Base-by-base conservation (phyloP, 2,888 invertebrate genomes). In the Periphyllus acericola region DNA sequence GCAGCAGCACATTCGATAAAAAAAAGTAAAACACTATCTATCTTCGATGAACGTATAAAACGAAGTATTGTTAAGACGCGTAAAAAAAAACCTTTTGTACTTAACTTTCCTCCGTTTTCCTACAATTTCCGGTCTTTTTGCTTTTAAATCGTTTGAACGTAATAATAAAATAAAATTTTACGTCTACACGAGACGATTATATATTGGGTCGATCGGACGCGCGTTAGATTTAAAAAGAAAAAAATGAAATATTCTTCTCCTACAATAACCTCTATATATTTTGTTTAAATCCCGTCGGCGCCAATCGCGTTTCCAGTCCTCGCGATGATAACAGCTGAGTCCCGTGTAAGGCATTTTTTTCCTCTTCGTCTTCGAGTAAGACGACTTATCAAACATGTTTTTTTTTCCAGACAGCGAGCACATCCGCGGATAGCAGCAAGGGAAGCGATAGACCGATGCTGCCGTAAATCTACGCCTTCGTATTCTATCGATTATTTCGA, bases 391-490 rank as follows among this genome's bases (percentile, higher is more conserved):
- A 46, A 78, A 66, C 40, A 68, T 68, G 66, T 85, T 40, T 83
- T 72, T 76, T 83, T 68, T 68, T 68, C 34, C 76, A 68, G 76
- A 84, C 76, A 40, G 74, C 52, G 14, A 21, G 21, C 66, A n/a
- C 34, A 34, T 46, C 79, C 29, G 9, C 68, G 68, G 29, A 25
- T 68, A 68, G 34, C 83, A 55, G 55, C 83, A 36, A 84, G 46
- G 84, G 52, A 46, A 52, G 34, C 68, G 9, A 46, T n/a, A 78
- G 85, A 80, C 72, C 52, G 79, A 71, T 29, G 71, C 55, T 36
- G 74, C 80, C 74, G 87, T 87, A 87, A 87, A 87, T 87, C 87
- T 87, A 87, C 87, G 87, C 87, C 87, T 87, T 87, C 81, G 81
- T 74, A 68, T 86, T 40, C 29, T 74, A 81, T 87, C 80, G 87